A percentile compares a stretch with the other conserved stretches of the same genome.
phyloP scores from a whole-genome alignment of 2,797 vertebrate genomes.

The Enteromius radiatus region DNA sequence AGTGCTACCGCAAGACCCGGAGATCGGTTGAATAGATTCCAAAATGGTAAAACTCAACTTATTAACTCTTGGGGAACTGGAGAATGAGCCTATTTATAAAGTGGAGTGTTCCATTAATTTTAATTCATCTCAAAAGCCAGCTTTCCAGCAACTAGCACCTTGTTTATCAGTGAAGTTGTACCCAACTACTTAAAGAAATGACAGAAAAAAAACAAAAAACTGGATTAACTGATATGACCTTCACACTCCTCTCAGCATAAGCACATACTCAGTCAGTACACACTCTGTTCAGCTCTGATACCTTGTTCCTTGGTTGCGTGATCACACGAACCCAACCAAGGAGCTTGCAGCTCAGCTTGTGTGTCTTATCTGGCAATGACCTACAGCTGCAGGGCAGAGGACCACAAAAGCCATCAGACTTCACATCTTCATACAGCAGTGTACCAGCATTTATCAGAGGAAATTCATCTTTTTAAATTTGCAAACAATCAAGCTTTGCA shows the following conservation, averaged over 20 bases:
- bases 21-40: too few relatives aligned
- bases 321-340: slow-evolving; percentile 25
- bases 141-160: neutral
- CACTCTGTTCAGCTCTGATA: neutral
- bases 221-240: slow-evolving; percentile 8
- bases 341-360: slow-evolving; percentile 19
- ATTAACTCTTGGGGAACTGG: too few relatives aligned
- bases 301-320: slow-evolving; percentile 22
- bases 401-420: slow-evolving; percentile 26
- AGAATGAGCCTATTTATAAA: too few relatives aligned
- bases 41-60: too few relatives aligned
- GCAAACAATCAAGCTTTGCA: neutral
- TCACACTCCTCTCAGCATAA: neutral
- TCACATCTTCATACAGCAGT: neutral
- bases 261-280: neutral
- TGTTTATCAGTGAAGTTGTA: neutral
- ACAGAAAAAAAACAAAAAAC: neutral
- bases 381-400: slow-evolving; percentile 66
- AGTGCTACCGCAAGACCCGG: too few relatives aligned
- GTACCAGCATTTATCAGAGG: neutral
- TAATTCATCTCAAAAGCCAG: neutral
- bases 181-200: neutral
- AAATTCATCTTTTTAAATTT: neutral
- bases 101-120: too few relatives aligned
- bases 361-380: slow-evolving; percentile 63